These are phyloP conservation scores for Gila robusta DNA, from an alignment of 2,797 vertebrate genomes.

Conservation along the genomic window DNA sequence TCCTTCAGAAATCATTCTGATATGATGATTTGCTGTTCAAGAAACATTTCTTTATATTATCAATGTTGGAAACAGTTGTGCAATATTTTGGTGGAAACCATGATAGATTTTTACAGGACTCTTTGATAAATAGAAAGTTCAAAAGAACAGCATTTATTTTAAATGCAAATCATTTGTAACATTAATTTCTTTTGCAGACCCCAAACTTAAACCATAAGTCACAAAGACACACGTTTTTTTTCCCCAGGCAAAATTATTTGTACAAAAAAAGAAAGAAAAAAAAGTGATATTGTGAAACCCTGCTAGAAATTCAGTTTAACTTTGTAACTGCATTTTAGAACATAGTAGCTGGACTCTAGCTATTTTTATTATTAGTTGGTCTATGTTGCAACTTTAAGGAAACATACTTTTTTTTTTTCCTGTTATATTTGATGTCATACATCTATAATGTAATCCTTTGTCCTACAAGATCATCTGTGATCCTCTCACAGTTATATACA, in stretches of 20 bases:
- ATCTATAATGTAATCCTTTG: neutral
- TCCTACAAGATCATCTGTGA: constrained; percentile 6
- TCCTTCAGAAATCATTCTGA: neutral
- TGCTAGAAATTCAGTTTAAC: neutral
- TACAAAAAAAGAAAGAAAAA: neutral
- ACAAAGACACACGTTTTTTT: neutral
- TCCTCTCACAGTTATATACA: constrained; percentile 27
- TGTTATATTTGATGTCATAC: neutral
- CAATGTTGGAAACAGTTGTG: neutral
- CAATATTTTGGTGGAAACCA: no score
- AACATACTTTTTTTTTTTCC: neutral
- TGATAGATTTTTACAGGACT: neutral
- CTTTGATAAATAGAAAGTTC: neutral
- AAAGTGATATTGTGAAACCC: neutral
- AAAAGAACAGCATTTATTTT: no score
- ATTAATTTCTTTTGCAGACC: neutral
- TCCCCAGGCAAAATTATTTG: neutral
- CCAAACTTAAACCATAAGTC: neutral
- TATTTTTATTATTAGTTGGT: neutral
- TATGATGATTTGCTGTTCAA: neutral
- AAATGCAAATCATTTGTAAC: neutral
- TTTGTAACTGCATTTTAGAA: neutral
- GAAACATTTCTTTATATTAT: neutral
- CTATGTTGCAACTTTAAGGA: neutral
- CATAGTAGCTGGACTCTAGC: neutral